Percentiles rank a stretch among this genome's conserved stretches.
Evolutionary conservation across 1,140 invertebrate genomes (phyloP).

Genomic region (Neodiprion lecontei): DNA sequence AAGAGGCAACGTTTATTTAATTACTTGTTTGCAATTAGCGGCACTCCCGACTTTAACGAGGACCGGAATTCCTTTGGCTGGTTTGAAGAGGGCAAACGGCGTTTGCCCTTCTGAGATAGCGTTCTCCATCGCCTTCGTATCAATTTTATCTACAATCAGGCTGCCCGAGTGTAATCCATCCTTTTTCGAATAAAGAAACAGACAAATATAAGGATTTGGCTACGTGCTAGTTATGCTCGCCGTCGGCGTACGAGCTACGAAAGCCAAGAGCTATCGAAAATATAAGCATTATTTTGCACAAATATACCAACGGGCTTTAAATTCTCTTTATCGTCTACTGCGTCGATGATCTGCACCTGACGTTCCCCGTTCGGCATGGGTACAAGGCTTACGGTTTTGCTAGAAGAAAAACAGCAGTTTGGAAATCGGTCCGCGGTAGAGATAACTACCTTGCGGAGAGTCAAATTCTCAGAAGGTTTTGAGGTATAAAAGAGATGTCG

Average conservation of each 20-base stretch:
- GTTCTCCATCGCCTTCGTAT: constrained; percentile 66
- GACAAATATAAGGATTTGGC: background rate
- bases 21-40: constrained; percentile 63
- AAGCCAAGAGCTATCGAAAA: constrained; percentile 12
- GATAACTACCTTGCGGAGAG: background rate
- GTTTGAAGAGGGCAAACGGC: constrained; percentile 67
- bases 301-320: constrained; percentile 29
- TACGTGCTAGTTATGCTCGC: no score
- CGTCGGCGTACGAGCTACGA: constrained; percentile 15
- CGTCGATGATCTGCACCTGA: constrained; percentile 33
- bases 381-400: constrained; percentile 56
- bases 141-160: constrained; percentile 65
- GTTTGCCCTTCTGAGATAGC: constrained; percentile 61
- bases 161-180: constrained; percentile 45
- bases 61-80: constrained; percentile 66
- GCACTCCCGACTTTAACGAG: constrained; percentile 65
- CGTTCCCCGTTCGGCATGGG: constrained; percentile 53
- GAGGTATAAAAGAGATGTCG: constrained; percentile 9
- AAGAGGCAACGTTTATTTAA: background rate
- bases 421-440: constrained; percentile 6
- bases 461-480: constrained; percentile 1
- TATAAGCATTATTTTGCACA: constrained; percentile 15
- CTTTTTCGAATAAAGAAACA: constrained; percentile 15
- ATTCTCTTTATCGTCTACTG: constrained; percentile 35
- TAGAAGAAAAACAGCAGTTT: constrained; percentile 20